Percentiles rank a stretch among this genome's conserved stretches.
Evolutionary conservation across 2,888 invertebrate genomes (phyloP).

Genomic region (Stramonita haemastoma): DNA sequence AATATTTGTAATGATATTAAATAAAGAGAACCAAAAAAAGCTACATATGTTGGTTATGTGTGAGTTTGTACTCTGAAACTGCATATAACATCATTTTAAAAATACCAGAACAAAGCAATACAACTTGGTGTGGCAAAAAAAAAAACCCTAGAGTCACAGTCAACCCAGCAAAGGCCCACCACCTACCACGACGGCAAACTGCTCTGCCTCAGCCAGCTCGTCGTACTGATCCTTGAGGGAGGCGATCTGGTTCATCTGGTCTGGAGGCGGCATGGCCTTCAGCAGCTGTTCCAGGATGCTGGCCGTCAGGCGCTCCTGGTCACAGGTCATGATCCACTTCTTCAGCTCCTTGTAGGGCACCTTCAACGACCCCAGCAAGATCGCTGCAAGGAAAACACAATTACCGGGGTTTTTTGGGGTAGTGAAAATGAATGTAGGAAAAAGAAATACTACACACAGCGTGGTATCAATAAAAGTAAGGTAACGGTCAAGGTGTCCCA

Average conservation of each 20-base stretch:
- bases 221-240: slow-evolving; percentile 87
- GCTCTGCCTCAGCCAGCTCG: slow-evolving; percentile 90
- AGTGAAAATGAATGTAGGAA: no score
- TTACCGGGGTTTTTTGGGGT: no score
- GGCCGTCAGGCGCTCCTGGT: slow-evolving; percentile 90
- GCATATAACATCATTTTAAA: no score
- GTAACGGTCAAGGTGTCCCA: no score
- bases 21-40: no score
- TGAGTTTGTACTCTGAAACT: no score
- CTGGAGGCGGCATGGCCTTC: slow-evolving; percentile 90
- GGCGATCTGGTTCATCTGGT: slow-evolving; percentile 90
- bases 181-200: slow-evolving; percentile 90
- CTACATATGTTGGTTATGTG: no score
- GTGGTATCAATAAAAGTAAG: no score
- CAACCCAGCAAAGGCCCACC: slow-evolving; percentile 57
- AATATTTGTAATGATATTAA: no score
- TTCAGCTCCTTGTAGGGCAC: slow-evolving; percentile 80
- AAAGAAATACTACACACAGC: no score
- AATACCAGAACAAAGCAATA: no score
- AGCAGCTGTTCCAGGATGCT: slow-evolving; percentile 93
- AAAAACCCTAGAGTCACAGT: not conserved
- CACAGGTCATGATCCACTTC: slow-evolving; percentile 89
- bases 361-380: slow-evolving; percentile 80
- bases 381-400: slow-evolving; percentile 71
- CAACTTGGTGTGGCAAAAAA: not conserved